phyloP scores from a whole-genome alignment of 2,888 invertebrate genomes.

The Myopa tessellatipennis region DNA sequence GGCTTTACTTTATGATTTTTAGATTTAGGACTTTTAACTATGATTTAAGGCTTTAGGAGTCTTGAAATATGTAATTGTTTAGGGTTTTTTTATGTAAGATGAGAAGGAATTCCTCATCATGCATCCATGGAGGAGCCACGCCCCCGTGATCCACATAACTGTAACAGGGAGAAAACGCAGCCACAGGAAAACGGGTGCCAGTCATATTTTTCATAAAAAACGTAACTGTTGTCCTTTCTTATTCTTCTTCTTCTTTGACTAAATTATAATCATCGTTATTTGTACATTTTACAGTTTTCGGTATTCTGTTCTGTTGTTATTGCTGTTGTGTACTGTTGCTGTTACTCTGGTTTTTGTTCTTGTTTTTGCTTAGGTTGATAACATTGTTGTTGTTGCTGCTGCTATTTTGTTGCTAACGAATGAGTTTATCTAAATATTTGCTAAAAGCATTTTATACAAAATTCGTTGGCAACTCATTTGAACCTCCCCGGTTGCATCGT shows the following conservation, averaged over 20 bases:
- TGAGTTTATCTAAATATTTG: constrained; percentile 29
- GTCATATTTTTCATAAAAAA: too few species aligned
- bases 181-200: too few species aligned
- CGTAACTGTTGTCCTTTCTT: too few species aligned
- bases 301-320: not conserved
- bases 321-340: not conserved
- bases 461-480: constrained; percentile 11
- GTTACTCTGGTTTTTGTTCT: constrained; percentile 4
- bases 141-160: too few species aligned
- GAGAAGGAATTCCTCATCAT: not conserved
- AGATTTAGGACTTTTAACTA: too few species aligned
- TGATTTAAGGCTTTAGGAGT: too few species aligned
- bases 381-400: constrained; percentile 6
- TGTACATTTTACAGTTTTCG: not conserved
- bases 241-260: not conserved
- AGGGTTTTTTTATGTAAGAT: too few species aligned
- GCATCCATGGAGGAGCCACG: too few species aligned
- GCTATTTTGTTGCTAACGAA: constrained; percentile 6
- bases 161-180: too few species aligned
- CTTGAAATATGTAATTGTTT: too few species aligned
- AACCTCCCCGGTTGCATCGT: not conserved
- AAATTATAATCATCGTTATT: not conserved
- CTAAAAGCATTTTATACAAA: constrained; percentile 15
- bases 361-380: constrained; percentile 2
- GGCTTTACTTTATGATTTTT: too few species aligned